Conservation (phyloP, 2,888 invertebrate species). For the Anticlea derivata region DNA sequence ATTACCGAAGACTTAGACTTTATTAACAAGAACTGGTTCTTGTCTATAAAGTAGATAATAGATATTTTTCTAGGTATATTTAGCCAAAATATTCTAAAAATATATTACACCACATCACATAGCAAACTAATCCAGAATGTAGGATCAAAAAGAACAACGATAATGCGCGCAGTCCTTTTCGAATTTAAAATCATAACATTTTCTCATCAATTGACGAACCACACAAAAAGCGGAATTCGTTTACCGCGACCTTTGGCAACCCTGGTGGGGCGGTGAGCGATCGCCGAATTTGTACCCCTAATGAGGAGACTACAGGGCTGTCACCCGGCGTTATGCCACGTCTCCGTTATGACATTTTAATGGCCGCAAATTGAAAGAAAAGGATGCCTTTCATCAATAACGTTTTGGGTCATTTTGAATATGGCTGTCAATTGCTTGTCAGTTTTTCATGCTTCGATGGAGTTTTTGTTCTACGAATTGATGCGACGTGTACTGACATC, state of each 20-base stretch:
- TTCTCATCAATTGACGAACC: slow-evolving; percentile 13
- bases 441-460: slow-evolving; percentile 3
- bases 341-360: slow-evolving; percentile 34
- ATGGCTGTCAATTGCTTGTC: slow-evolving; percentile 26
- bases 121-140: too few relatives aligned
- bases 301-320: slow-evolving; percentile 39
- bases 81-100: too few relatives aligned
- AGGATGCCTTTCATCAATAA: slow-evolving; percentile 35
- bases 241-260: slow-evolving; percentile 13
- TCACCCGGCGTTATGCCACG: slow-evolving; percentile 29
- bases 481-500: not conserved
- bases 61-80: too few relatives aligned
- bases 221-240: slow-evolving; percentile 18
- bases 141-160: not conserved
- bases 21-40: too few relatives aligned
- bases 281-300: slow-evolving; percentile 44
- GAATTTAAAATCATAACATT: slow-evolving; percentile 2
- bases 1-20: too few relatives aligned
- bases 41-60: too few relatives aligned
- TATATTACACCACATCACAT: too few relatives aligned
- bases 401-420: slow-evolving; percentile 28
- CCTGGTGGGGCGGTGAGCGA: slow-evolving; percentile 35
- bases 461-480: slow-evolving; percentile 6
- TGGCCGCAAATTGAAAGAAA: slow-evolving; percentile 31
- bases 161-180: not conserved